These are phyloP conservation scores for Coelopa pilipes DNA, from an alignment of 2,888 invertebrate species.

Conservation along the genomic window DNA sequence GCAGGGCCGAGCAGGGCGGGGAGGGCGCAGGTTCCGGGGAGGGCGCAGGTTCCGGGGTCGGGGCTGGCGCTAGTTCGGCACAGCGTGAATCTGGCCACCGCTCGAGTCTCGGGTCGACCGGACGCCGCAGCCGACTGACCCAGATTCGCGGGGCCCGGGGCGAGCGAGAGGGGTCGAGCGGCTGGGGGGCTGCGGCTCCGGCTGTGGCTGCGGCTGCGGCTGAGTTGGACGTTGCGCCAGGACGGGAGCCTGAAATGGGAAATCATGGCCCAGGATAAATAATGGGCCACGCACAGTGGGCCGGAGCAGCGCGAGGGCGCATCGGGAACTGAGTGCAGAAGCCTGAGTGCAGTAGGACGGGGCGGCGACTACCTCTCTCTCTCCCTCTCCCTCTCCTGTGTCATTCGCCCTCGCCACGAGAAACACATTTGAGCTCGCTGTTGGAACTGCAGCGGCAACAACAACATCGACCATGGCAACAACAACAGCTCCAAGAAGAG, in stretches of 20 bases:
- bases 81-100: not conserved
- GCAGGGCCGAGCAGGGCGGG: no score
- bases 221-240: no score
- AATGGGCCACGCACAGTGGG: not conserved
- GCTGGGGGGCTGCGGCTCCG: no score
- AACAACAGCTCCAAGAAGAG: not conserved
- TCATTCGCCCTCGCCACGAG: conserved; percentile 3
- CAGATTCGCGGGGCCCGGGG: not conserved
- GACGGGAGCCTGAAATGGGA: no score
- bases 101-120: conserved; percentile 12
- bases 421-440: conserved; percentile 9
- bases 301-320: not conserved
- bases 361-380: not conserved
- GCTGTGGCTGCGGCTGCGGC: no score
- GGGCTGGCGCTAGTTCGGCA: not conserved
- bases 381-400: not conserved
- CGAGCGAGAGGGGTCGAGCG: no score
- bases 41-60: not conserved
- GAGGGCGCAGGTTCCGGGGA: no score
- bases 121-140: conserved; percentile 27
- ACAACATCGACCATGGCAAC: not conserved
- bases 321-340: not conserved
- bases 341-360: not conserved
- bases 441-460: not conserved
- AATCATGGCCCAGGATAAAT: not conserved